Conservation (phyloP, 2,797 vertebrate genomes). For the Ispidina picta region DNA sequence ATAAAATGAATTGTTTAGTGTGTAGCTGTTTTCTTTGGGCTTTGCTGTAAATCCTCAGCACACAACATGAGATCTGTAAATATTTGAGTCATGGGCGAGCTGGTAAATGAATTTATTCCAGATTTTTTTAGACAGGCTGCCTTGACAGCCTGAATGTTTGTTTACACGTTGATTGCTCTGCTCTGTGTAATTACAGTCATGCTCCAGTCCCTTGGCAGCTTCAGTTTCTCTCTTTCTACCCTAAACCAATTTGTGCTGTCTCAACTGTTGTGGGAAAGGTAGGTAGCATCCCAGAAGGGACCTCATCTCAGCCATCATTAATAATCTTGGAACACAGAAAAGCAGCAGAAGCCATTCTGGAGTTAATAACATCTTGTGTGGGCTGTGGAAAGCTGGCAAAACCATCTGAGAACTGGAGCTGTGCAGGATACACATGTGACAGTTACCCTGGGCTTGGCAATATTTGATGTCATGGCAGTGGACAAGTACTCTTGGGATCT, state of each 20-base stretch:
- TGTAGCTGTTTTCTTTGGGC: neutral
- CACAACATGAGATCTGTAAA: conserved; percentile 7
- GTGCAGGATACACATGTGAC: neutral
- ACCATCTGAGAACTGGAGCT: neutral
- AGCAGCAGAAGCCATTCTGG: neutral
- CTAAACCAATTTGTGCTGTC: neutral
- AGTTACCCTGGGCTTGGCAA: neutral
- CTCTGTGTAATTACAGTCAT: neutral
- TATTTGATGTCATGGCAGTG: neutral
- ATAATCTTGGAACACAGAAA: neutral
- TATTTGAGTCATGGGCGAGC: neutral
- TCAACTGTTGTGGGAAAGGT: neutral
- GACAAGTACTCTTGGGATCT: neutral
- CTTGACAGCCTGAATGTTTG: neutral
- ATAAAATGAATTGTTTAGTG: conserved; percentile 6
- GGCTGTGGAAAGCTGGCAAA: neutral
- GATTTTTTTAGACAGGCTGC: neutral
- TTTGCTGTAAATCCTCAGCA: neutral
- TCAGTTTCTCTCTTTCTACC: neutral
- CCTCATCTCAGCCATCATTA: neutral
- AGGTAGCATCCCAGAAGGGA: neutral
- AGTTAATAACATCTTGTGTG: neutral
- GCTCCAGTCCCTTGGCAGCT: neutral
- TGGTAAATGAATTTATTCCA: neutral
- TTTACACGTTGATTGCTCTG: neutral